These are phyloP conservation scores for Geotrypetes seraphini DNA, from an alignment of 2,797 vertebrate genomes.

Conservation along the genomic window DNA sequence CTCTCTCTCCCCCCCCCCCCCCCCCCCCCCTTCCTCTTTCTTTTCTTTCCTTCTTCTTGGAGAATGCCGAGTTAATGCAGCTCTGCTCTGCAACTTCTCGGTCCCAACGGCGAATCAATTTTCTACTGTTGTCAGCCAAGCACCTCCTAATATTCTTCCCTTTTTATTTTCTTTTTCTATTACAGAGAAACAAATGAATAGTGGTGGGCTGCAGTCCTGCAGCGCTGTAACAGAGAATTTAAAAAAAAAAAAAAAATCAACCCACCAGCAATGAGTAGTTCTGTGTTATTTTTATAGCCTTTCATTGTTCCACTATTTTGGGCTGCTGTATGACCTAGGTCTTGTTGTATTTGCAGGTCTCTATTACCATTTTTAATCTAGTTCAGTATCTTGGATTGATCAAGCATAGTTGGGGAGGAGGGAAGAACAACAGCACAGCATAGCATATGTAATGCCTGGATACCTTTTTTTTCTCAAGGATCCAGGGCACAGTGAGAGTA, in stretches of 20 bases:
- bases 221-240: slow-evolving; percentile 2
- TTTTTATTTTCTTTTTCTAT: slow-evolving; percentile 3
- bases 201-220: neutral
- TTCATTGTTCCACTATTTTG: neutral
- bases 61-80: neutral
- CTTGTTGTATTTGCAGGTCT: neutral
- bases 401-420: too few species aligned
- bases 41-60: neutral
- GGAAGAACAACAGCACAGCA: too few species aligned
- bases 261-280: too few species aligned
- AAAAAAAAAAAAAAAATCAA: neutral
- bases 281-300: neutral
- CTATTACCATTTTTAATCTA: slow-evolving; percentile 4
- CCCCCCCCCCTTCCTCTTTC: neutral
- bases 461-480: too few species aligned
- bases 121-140: neutral
- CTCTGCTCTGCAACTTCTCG: neutral
- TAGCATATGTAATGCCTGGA: too few species aligned
- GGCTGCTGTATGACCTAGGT: neutral
- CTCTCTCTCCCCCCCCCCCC: too few species aligned
- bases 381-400: neutral
- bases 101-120: neutral
- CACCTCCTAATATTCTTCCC: slow-evolving; percentile 11
- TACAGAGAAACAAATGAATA: slow-evolving; percentile 6
- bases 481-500: too few species aligned